Base-by-base conservation (phyloP, 2,113 vertebrate genomes). In the Salvelinus alpinus region DNA sequence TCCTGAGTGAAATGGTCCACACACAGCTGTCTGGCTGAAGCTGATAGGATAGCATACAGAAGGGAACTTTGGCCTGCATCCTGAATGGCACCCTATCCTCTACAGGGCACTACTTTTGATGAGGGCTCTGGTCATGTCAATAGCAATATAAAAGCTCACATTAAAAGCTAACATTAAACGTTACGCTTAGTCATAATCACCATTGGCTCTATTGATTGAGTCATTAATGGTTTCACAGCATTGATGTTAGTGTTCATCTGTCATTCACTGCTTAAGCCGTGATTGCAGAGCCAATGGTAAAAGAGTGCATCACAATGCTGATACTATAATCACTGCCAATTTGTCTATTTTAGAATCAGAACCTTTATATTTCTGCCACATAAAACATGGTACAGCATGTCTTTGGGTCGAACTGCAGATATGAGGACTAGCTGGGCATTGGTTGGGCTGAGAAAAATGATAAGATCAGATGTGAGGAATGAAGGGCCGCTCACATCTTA, bases 151-250 rank as follows among this genome's bases (percentile, higher is more conserved):
- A 29, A 70, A 70, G n/a, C 8, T 70, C 13, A 48, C 34, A n/a
- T 62, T 62, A 22, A 9, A 16, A 44, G 38, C 54, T 44, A 44
- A 44, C 38, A 44, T 67, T 67, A n/a, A 16, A 29, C 34, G 7
- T 69, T 69, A 70, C 48, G 20, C n/a, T 7, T 24, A 70, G 44
- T 25, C 44, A 14, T 70, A 24, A 70, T 48, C 38, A 22, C 3
- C 38, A 14, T 70, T 70, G 34, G 67, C 29, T 38, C 18, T 22
- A 70, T 70, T 48, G 68, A 70, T 70, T 70, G 31, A 38, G 29
- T 68, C 38, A 31, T 44, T 68, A 38, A 38, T 22, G 59, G 13
- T n/a, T 22, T 62, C 59, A 62, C 59, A 62, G 16, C n/a, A 62
- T 8, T 54, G 16, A 54, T 54, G 2, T 62, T 22, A 62, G 59